These are phyloP conservation scores for Hycleus cichorii DNA, from an alignment of 1,140 invertebrate species.

Conservation along the genomic window DNA sequence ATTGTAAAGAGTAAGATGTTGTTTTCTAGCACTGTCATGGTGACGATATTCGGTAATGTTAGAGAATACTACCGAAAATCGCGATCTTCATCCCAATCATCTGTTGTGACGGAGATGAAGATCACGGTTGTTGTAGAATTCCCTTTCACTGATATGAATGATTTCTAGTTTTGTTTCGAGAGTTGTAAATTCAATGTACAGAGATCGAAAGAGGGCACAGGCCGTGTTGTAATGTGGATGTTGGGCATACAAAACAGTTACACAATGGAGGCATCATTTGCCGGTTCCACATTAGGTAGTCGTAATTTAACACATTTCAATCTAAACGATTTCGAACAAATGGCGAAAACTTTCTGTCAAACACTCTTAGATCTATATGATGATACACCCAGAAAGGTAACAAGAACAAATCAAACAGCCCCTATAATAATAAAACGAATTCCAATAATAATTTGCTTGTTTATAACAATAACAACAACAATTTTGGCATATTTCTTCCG, in stretches of 20 bases:
- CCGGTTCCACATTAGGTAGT: slow-evolving; percentile 73
- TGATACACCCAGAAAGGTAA: slow-evolving; percentile 75
- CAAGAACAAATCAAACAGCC: too few relatives aligned
- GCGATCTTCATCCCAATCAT: not conserved
- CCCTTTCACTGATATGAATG: too few relatives aligned
- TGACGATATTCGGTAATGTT: too few relatives aligned
- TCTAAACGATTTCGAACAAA: slow-evolving; percentile 68
- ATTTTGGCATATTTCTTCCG: slow-evolving; percentile 4
- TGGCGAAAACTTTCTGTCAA: slow-evolving; percentile 86
- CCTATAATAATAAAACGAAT: too few relatives aligned
- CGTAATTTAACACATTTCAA: slow-evolving; percentile 81
- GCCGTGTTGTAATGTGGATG: slow-evolving; percentile 87
- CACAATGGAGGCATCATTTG: slow-evolving; percentile 90
- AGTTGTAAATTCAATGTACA: slow-evolving; percentile 91
- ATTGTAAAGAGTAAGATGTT: too few relatives aligned
- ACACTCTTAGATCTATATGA: slow-evolving; percentile 86
- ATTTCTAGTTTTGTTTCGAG: slow-evolving; percentile 82
- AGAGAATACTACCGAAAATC: not conserved
- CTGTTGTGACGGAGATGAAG: too few relatives aligned
- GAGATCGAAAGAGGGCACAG: slow-evolving; percentile 87
- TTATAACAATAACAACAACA: too few relatives aligned
- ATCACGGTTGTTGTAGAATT: too few relatives aligned
- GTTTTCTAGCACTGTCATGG: too few relatives aligned
- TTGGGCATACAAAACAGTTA: slow-evolving; percentile 90
- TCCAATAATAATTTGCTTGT: too few relatives aligned